Percentiles rank a stretch among this genome's conserved stretches.
These are phyloP conservation scores for Anoncus sp. DNA, from an alignment of 2,888 invertebrate species.

Conservation along the genomic window DNA sequence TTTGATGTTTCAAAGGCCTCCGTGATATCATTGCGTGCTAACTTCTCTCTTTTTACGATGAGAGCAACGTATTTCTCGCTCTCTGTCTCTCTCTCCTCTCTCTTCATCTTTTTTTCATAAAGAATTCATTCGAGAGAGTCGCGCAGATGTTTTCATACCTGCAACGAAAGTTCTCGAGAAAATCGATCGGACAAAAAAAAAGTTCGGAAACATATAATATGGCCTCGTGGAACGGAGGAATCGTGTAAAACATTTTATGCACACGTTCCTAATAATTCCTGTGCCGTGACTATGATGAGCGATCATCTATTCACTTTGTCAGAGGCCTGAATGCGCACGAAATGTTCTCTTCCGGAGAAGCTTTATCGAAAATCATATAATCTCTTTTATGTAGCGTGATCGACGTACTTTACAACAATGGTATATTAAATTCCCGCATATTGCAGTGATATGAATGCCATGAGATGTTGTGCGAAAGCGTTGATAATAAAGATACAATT, in stretches of 20 bases:
- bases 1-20: slow-evolving; percentile 50
- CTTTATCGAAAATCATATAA: too few species aligned
- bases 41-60: slow-evolving; percentile 30
- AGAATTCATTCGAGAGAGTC: slow-evolving; percentile 7
- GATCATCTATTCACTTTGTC: too few species aligned
- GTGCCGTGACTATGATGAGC: too few species aligned
- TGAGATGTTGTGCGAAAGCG: too few species aligned
- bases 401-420: too few species aligned
- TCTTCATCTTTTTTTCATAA: not conserved
- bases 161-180: not conserved
- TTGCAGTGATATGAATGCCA: too few species aligned
- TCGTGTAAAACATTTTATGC: not conserved
- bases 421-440: too few species aligned
- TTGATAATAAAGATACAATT: too few species aligned
- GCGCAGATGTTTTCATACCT: not conserved
- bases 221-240: not conserved
- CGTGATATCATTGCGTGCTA: slow-evolving; percentile 41
- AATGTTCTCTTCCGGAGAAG: too few species aligned
- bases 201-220: not conserved
- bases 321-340: too few species aligned
- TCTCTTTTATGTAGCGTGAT: too few species aligned
- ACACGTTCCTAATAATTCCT: not conserved
- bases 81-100: too few species aligned
- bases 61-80: not conserved
- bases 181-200: not conserved